Percentiles rank a stretch among this genome's conserved stretches.
Evolutionary conservation across 2,797 vertebrate species (phyloP).

Genomic region (Dromococcyx pavoninus): DNA sequence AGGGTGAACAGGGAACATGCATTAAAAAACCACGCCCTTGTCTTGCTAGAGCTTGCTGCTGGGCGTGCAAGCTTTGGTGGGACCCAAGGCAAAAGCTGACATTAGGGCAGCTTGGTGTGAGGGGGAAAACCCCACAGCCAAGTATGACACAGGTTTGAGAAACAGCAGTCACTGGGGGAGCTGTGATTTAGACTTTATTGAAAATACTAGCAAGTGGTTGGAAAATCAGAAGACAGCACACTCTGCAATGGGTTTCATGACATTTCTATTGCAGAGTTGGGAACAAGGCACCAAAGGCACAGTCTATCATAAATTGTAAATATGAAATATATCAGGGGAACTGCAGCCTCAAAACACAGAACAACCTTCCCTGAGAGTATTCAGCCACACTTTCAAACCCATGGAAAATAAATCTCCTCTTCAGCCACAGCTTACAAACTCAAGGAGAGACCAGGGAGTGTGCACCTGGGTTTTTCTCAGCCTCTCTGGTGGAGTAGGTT

Average conservation of each 20-base stretch:
- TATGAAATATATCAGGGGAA: conserved; percentile 45
- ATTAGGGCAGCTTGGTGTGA: background rate
- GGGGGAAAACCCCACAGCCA: background rate
- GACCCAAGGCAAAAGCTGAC: background rate
- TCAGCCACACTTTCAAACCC: background rate
- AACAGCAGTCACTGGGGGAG: background rate
- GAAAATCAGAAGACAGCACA: background rate
- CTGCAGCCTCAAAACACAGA: conserved; percentile 35
- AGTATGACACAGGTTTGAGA: background rate
- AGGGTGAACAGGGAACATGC: background rate
- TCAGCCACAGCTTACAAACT: background rate
- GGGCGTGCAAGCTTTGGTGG: background rate
- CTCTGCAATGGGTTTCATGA: conserved; percentile 5
- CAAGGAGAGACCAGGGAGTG: background rate
- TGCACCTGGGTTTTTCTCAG: background rate
- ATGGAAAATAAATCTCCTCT: background rate
- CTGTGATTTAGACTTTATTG: conserved; percentile 7
- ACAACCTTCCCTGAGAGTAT: background rate
- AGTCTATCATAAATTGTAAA: conserved; percentile 1
- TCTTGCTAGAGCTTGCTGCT: background rate
- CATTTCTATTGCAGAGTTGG: conserved; percentile 18
- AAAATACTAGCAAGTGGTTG: conserved; percentile 2
- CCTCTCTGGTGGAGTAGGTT: background rate
- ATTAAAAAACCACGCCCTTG: background rate
- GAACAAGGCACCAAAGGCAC: background rate